Percentiles rank a stretch among this genome's conserved stretches.
phyloP scores from a whole-genome alignment of 2,797 vertebrate species.

The Chiropotes sagulatus region DNA sequence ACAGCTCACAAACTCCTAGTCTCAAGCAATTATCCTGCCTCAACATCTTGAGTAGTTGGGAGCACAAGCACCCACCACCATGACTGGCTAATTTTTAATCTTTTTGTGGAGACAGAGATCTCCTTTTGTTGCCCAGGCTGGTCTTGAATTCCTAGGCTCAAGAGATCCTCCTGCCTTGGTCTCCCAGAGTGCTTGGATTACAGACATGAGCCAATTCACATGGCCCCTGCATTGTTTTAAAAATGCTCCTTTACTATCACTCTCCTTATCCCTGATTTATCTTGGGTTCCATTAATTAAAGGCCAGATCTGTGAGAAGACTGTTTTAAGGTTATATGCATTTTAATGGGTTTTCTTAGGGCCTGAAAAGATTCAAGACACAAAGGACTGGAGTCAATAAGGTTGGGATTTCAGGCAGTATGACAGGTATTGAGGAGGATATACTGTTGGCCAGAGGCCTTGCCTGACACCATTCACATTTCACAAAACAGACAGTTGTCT shows the following conservation, averaged over 20 bases:
- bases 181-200: neutral
- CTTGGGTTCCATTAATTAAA: constrained; percentile 13
- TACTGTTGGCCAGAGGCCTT: constrained; percentile 55
- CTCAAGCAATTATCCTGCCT: neutral
- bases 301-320: neutral
- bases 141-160: neutral
- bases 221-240: neutral
- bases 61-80: neutral
- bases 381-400: constrained; percentile 14
- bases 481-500: constrained; percentile 61
- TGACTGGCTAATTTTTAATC: neutral
- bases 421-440: constrained; percentile 55
- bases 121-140: neutral
- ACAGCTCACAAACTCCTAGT: neutral
- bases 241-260: neutral
- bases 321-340: constrained; percentile 20
- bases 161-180: neutral
- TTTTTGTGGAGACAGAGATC: neutral
- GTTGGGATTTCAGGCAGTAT: constrained; percentile 36
- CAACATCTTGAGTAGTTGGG: neutral
- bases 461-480: constrained; percentile 60
- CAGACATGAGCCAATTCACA: neutral
- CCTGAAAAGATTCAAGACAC: constrained; percentile 16
- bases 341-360: constrained; percentile 52
- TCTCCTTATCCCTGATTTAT: neutral